phyloP scores from a whole-genome alignment of 2,113 vertebrate species.

The Rhinopomastus cyanomelas region DNA sequence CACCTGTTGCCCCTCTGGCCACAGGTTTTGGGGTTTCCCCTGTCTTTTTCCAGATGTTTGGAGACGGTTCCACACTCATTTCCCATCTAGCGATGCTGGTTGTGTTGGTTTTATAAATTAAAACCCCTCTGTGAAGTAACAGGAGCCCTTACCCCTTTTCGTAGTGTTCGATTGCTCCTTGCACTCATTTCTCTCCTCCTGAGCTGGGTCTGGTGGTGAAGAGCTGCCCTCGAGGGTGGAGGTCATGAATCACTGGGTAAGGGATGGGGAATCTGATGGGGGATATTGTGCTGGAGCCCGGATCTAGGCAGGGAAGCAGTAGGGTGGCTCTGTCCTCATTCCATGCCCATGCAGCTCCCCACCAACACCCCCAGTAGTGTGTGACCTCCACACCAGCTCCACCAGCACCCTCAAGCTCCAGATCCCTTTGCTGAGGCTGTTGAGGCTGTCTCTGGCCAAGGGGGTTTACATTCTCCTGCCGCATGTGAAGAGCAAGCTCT shows the following conservation, averaged over 20 bases:
- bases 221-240: neutral
- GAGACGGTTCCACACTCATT: neutral
- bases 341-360: too few species aligned
- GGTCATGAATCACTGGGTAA: neutral
- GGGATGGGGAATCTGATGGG: neutral
- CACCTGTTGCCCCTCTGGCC: neutral
- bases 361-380: rapidly evolving
- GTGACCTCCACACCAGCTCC: neutral
- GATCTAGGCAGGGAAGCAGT: neutral
- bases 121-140: constrained; percentile 37
- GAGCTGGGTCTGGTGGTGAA: neutral
- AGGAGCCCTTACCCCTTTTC: neutral
- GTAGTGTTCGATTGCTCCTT: constrained; percentile 28
- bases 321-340: neutral
- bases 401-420: rapidly evolving
- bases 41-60: constrained; percentile 5
- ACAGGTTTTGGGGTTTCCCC: neutral
- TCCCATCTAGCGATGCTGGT: constrained; percentile 33
- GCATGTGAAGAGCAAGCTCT: rapidly evolving
- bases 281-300: neutral
- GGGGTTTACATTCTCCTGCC: neutral
- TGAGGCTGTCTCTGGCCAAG: neutral
- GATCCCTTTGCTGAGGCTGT: neutral
- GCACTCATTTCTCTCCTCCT: neutral
- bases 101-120: constrained; percentile 71